These are phyloP conservation scores for Melanotaenia maccullochi DNA, from an alignment of 2,797 vertebrate species.

Conservation along the genomic window DNA sequence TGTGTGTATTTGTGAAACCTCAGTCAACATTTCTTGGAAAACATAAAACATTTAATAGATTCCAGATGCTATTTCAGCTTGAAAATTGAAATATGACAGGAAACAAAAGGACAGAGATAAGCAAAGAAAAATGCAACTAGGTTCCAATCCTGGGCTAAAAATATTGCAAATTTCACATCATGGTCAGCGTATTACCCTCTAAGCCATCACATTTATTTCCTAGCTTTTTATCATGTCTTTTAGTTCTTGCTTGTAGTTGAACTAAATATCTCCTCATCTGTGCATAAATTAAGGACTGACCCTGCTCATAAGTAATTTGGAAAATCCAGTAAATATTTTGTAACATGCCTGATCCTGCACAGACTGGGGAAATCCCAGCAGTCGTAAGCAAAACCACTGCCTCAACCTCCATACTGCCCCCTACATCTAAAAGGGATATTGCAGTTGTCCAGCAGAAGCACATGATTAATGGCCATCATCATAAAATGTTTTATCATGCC, in stretches of 20 bases:
- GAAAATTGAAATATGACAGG: background rate
- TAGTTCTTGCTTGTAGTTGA: background rate
- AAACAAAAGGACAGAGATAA: background rate
- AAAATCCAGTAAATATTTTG: constrained; percentile 31
- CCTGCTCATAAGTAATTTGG: background rate
- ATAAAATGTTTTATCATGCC: background rate
- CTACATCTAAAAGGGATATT: constrained; percentile 5
- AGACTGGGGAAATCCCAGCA: constrained; percentile 43
- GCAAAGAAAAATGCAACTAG: background rate
- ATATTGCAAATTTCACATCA: background rate
- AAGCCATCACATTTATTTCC: background rate
- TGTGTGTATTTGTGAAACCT: background rate
- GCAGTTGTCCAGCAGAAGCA: background rate
- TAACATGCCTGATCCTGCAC: background rate
- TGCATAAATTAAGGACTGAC: background rate
- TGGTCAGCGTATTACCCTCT: background rate
- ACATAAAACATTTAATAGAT: background rate
- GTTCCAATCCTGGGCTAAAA: background rate
- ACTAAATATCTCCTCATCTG: background rate
- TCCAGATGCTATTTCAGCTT: constrained; percentile 1
- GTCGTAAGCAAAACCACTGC: background rate
- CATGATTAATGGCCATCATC: background rate
- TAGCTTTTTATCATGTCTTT: background rate
- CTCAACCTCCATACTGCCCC: constrained; percentile 30
- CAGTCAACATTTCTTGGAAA: constrained; percentile 2